These are phyloP conservation scores for Lepidurus packardi DNA, from an alignment of 1,140 invertebrate genomes.

Conservation along the genomic window DNA sequence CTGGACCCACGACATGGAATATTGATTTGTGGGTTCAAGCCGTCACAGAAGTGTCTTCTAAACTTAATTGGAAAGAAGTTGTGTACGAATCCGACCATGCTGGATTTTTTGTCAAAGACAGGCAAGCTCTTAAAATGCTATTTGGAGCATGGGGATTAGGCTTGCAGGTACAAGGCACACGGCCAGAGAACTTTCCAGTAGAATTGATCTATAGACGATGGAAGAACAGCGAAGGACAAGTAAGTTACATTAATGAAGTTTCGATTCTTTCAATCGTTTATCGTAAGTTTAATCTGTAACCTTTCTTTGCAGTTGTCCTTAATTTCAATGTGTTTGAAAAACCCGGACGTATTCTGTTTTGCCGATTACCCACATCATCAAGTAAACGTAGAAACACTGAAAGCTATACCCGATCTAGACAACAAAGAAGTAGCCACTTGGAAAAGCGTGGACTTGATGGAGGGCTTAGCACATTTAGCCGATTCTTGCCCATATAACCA, in stretches of 20 bases:
- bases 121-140: constrained; percentile 71
- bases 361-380: constrained; percentile 81
- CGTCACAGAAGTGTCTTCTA: constrained; percentile 47
- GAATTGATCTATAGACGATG: constrained; percentile 83
- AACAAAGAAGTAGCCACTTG: constrained; percentile 87
- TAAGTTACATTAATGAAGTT: constrained; percentile 41
- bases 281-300: constrained; percentile 31
- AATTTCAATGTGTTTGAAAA: constrained; percentile 69
- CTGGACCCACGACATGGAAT: constrained; percentile 70
- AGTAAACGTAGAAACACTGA: constrained; percentile 79
- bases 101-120: constrained; percentile 80
- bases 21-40: constrained; percentile 62
- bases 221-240: constrained; percentile 80
- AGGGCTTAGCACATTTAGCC: constrained; percentile 75
- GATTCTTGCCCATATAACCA: constrained; percentile 53
- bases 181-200: constrained; percentile 72
- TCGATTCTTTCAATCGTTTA: constrained; percentile 17
- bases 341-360: constrained; percentile 90
- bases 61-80: constrained; percentile 86
- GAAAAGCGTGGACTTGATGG: constrained; percentile 85
- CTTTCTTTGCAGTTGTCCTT: constrained; percentile 63
- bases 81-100: constrained; percentile 82
- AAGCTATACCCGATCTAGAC: constrained; percentile 83
- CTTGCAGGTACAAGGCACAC: constrained; percentile 62
- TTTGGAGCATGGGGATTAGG: constrained; percentile 72